Evolutionary conservation across 2,888 invertebrate species (phyloP).

Genomic region (Heliconius cydno): DNA sequence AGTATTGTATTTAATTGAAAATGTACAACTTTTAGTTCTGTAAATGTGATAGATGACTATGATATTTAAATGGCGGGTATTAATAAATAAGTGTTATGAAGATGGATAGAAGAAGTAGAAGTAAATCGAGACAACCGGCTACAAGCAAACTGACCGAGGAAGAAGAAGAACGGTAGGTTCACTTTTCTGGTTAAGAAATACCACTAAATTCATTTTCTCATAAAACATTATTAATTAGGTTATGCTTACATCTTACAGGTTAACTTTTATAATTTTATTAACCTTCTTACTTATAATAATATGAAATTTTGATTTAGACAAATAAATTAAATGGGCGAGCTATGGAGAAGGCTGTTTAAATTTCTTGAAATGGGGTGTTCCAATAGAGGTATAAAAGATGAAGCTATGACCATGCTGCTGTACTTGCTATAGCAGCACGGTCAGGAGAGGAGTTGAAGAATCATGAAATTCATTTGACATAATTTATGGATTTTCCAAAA

Average conservation of each 20-base stretch:
- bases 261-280: neutral
- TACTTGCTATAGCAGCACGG: too few relatives aligned
- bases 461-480: too few relatives aligned
- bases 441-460: too few relatives aligned
- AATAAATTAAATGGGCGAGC: neutral
- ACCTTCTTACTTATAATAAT: neutral
- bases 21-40: neutral
- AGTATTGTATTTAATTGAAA: neutral
- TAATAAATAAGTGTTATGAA: constrained; percentile 57
- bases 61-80: constrained; percentile 39
- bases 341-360: neutral
- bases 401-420: too few relatives aligned
- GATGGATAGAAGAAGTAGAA: constrained; percentile 66
- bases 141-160: constrained; percentile 67
- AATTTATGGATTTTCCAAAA: too few relatives aligned
- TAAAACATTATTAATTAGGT: constrained; percentile 1
- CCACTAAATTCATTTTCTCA: neutral
- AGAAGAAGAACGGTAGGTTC: constrained; percentile 70
- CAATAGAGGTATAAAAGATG: too few relatives aligned
- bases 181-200: neutral
- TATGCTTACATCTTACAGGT: neutral
- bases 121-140: constrained; percentile 57
- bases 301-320: neutral
- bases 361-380: neutral
- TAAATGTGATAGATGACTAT: constrained; percentile 38